Evolutionary conservation across 2,888 invertebrate genomes (phyloP).

Genomic region (Daptonema setosum): DNA sequence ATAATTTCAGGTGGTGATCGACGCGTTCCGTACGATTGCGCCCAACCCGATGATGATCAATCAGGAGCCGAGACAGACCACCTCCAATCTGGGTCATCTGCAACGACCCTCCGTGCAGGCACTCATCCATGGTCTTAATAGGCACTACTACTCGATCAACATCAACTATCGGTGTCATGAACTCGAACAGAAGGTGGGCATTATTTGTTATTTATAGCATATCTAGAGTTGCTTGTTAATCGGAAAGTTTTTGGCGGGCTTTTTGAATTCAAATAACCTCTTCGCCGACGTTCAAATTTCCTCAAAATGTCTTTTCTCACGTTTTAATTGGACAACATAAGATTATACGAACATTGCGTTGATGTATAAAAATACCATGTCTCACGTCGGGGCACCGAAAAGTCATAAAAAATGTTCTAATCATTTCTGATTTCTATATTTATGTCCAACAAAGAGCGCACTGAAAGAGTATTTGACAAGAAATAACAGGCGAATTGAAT

Average conservation of each 20-base stretch:
- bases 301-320: not conserved
- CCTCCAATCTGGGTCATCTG: conserved; percentile 89
- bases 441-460: too few relatives aligned
- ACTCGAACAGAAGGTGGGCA: conserved; percentile 61
- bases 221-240: too few relatives aligned
- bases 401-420: too few relatives aligned
- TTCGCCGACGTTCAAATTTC: not conserved
- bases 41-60: conserved; percentile 97
- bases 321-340: not conserved
- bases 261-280: too few relatives aligned
- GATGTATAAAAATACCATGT: too few relatives aligned
- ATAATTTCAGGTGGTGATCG: conserved; percentile 93
- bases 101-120: conserved; percentile 96
- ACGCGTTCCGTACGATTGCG: conserved; percentile 94
- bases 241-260: too few relatives aligned
- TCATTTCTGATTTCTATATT: too few relatives aligned
- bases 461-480: too few relatives aligned
- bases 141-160: conserved; percentile 96
- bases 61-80: conserved; percentile 93
- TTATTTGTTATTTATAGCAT: too few relatives aligned
- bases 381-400: too few relatives aligned
- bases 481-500: too few relatives aligned
- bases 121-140: conserved; percentile 86
- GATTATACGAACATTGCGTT: not conserved
- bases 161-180: conserved; percentile 98